Conservation (phyloP, 2,888 invertebrate species). For the Amaurobius ferox region DNA sequence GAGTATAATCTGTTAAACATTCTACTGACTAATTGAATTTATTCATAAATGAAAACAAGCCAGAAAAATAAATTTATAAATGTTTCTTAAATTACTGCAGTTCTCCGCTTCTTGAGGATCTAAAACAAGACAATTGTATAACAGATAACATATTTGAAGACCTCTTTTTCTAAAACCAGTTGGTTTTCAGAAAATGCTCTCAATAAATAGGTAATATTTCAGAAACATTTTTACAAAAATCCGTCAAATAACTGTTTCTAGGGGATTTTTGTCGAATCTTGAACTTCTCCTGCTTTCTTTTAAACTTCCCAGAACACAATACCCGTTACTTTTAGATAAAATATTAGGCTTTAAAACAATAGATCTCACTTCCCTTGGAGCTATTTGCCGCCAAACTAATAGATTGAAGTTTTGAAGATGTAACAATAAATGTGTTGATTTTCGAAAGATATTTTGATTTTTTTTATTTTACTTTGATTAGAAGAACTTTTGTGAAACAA, state of each 20-base stretch:
- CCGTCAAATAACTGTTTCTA: background rate
- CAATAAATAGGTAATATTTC: conserved; percentile 5
- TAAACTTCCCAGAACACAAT: background rate
- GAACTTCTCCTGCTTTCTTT: background rate
- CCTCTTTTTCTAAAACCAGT: background rate
- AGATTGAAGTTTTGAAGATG: conserved; percentile 38
- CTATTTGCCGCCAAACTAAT: conserved; percentile 56
- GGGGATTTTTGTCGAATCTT: background rate
- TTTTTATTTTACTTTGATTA: conserved; percentile 54
- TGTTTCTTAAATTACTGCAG: too few relatives aligned
- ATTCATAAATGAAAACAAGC: too few relatives aligned
- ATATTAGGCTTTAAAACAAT: conserved; percentile 57
- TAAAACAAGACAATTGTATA: background rate
- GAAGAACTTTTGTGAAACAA: conserved; percentile 57
- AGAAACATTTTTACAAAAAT: background rate
- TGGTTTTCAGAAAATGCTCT: background rate
- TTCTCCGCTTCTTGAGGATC: background rate
- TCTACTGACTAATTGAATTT: background rate
- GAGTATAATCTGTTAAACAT: background rate
- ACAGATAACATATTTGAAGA: background rate
- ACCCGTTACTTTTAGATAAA: conserved; percentile 34
- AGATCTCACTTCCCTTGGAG: conserved; percentile 38
- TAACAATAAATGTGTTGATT: conserved; percentile 59
- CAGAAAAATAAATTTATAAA: too few relatives aligned
- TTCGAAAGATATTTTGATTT: conserved; percentile 38